Evolutionary conservation across 2,888 invertebrate genomes (phyloP).

Genomic region (Dichetophora obliterata): DNA sequence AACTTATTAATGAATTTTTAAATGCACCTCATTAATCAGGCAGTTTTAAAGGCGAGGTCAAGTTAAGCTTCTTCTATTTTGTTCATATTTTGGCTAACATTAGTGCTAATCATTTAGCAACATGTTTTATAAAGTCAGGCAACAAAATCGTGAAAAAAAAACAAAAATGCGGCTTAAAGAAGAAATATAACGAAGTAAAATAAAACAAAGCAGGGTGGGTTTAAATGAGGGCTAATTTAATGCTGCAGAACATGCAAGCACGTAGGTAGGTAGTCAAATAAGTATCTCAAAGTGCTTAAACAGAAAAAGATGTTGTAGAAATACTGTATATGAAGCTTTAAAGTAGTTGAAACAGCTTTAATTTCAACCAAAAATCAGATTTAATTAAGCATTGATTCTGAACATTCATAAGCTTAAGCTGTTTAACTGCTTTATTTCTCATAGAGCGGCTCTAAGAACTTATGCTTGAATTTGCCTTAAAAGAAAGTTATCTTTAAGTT

Average conservation of each 20-base stretch:
- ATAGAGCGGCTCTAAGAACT: too few relatives aligned
- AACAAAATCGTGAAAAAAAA: neutral
- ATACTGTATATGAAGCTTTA: neutral
- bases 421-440: too few relatives aligned
- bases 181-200: neutral
- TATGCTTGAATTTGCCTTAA: too few relatives aligned
- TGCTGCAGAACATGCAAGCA: slow-evolving; percentile 29
- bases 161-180: neutral
- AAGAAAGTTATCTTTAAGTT: too few relatives aligned
- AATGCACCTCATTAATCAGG: slow-evolving; percentile 23
- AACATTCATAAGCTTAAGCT: too few relatives aligned
- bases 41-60: neutral
- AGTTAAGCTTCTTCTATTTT: neutral
- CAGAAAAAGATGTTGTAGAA: neutral
- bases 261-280: neutral
- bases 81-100: neutral
- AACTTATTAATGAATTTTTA: slow-evolving; percentile 29
- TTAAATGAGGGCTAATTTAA: slow-evolving; percentile 12
- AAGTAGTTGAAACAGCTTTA: too few relatives aligned
- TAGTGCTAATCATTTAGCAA: neutral
- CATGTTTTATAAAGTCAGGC: slow-evolving; percentile 31
- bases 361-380: too few relatives aligned
- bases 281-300: neutral
- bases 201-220: neutral
- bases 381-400: too few relatives aligned